These are phyloP conservation scores for Peribatodes rhomboidaria DNA, from an alignment of 2,888 invertebrate genomes.

Conservation along the genomic window DNA sequence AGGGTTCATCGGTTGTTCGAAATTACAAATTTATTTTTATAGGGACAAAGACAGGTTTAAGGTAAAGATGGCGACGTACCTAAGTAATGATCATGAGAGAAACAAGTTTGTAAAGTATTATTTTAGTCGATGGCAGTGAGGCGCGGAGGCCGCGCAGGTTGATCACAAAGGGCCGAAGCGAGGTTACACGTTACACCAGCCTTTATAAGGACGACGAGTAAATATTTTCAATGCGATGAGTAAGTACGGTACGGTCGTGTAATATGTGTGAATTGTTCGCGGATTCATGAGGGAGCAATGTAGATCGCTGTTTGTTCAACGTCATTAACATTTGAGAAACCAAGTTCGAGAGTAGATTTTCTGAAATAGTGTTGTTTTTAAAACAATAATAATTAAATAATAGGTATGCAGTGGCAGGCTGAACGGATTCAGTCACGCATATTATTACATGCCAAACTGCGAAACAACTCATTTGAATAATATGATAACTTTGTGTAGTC, in stretches of 20 bases:
- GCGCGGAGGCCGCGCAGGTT: slow-evolving; percentile 77
- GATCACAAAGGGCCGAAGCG: slow-evolving; percentile 77
- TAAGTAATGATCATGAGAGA: slow-evolving; percentile 51
- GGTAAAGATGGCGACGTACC: slow-evolving; percentile 42
- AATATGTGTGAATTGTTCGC: slow-evolving; percentile 32
- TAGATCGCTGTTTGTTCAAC: slow-evolving; percentile 20
- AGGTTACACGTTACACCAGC: slow-evolving; percentile 66
- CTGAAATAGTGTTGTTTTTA: not conserved
- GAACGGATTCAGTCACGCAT: too few relatives aligned
- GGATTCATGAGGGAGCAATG: slow-evolving; percentile 29
- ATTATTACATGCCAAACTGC: not conserved
- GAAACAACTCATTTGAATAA: not conserved
- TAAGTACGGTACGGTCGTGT: slow-evolving; percentile 33
- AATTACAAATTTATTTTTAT: slow-evolving; percentile 42
- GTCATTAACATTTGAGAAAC: slow-evolving; percentile 1
- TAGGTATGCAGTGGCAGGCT: too few relatives aligned
- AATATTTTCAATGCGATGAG: slow-evolving; percentile 48
- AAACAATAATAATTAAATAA: too few relatives aligned
- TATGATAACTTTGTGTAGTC: too few relatives aligned
- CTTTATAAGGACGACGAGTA: slow-evolving; percentile 55
- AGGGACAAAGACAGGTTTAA: slow-evolving; percentile 46
- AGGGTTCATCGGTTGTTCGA: slow-evolving; percentile 33
- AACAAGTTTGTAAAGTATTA: slow-evolving; percentile 67
- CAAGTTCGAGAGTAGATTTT: slow-evolving; percentile 12
- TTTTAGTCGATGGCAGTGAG: slow-evolving; percentile 72